Evolutionary conservation across 2,888 invertebrate genomes (phyloP).

Genomic region (Biston betularia): DNA sequence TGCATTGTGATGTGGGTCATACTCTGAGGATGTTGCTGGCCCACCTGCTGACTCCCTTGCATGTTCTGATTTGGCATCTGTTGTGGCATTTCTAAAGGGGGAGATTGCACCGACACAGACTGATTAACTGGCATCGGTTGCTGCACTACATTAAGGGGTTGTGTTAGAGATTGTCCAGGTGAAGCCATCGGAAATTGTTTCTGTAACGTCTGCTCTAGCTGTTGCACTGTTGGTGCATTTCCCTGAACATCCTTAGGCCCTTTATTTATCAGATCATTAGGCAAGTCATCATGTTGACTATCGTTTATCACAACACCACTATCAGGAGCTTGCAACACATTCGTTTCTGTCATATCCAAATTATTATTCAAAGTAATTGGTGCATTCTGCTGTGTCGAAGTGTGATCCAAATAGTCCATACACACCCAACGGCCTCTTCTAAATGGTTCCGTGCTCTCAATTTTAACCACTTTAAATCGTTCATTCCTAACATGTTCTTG

Average conservation of each 20-base stretch:
- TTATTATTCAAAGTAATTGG: conserved; percentile 81
- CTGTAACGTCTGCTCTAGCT: conserved; percentile 80
- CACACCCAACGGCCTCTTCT: conserved; percentile 97
- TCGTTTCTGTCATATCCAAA: conserved; percentile 76
- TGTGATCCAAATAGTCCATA: conserved; percentile 97
- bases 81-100: conserved; percentile 83
- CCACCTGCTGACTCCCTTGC: conserved; percentile 75
- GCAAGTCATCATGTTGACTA: conserved; percentile 81
- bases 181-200: conserved; percentile 84
- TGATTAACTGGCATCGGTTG: conserved; percentile 79
- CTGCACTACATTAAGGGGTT: conserved; percentile 78
- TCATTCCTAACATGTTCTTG: conserved; percentile 92
- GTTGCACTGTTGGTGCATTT: conserved; percentile 76
- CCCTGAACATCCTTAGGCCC: conserved; percentile 81
- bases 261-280: conserved; percentile 81
- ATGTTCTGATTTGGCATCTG: conserved; percentile 80
- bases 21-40: conserved; percentile 82
- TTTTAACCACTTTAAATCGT: conserved; percentile 97
- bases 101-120: conserved; percentile 81
- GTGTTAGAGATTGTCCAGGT: conserved; percentile 82
- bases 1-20: conserved; percentile 84
- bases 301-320: conserved; percentile 84
- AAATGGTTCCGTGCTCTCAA: conserved; percentile 97
- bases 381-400: conserved; percentile 85
- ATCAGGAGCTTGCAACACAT: conserved; percentile 77